Evolutionary conservation across 2,797 vertebrate species (phyloP), one percentile per base, ranked within the genome.

Genomic region (Monodelphis domestica): DNA sequence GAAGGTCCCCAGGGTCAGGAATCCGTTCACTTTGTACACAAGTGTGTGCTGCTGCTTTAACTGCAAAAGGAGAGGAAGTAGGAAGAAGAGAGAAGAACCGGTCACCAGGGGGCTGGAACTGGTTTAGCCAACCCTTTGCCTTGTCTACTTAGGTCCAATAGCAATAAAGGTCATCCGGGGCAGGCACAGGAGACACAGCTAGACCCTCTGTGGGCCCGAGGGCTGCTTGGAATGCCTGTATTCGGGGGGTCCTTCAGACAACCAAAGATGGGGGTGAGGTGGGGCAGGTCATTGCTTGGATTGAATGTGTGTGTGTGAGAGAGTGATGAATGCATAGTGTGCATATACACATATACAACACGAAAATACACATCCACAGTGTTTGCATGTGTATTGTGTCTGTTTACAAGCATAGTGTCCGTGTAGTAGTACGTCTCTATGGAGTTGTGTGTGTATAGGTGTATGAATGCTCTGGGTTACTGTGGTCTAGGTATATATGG

Each of bases 11-110:
- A 99, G 98, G 4, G 99, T 98, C 98, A 99, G 97, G 94, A 98
- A 97, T 6, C 99, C 99, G 0, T 99, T 99, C 95, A 98, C 97
- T 97, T 99, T 99, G 98, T 99, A 99, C 94, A 99, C 97, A 97
- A 99, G 98, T 26, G 99, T 99, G 90, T 99, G 98, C 98, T 99
- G 99, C 98, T 99, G 98, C 57, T 99, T 98, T 93, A 98, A 96
- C 98, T 99, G 97, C 33, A 52, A 84, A 89, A 93, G n/a, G 57
- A 93, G 91, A 91, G n/a, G 54, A 92, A 88, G 91, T 89, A 96
- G 95, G 78, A 91, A 87, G 33, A 7, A n/a, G 0, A 52, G 91
- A 78, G 33, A 7, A n/a, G 0, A 52, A 50, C 87, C 94, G 57
- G 0, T 97, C 55, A 95, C 24, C 17, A 26, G 26, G 52, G 84